phyloP scores from a whole-genome alignment of 2,888 invertebrate species.

The Sylvicola fuscatus region DNA sequence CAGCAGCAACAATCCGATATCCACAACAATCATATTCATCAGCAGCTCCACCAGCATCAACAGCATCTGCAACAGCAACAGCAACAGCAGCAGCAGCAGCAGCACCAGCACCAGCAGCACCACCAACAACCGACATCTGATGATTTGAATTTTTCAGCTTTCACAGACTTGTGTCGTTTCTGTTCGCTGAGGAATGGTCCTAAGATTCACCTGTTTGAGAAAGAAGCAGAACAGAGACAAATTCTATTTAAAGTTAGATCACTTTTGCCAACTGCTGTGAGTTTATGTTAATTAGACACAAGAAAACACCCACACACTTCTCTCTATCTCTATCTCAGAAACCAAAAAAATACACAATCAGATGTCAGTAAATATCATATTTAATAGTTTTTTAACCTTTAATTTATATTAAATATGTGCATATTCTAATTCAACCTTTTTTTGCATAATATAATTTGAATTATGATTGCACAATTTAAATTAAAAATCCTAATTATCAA shows the following conservation, averaged over 20 bases:
- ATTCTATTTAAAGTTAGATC: slow-evolving; percentile 46
- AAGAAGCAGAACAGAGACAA: slow-evolving; percentile 49
- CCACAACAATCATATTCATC: no score
- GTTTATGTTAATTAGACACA: slow-evolving; percentile 13
- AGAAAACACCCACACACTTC: no score
- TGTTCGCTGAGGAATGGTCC: slow-evolving; percentile 48
- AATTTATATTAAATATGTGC: no score
- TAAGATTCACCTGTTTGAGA: slow-evolving; percentile 47
- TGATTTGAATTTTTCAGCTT: slow-evolving; percentile 44
- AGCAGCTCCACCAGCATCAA: slow-evolving; percentile 13
- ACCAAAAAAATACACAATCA: no score
- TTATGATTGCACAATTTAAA: no score
- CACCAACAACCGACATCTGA: slow-evolving; percentile 22
- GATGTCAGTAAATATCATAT: no score
- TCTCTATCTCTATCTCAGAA: no score
- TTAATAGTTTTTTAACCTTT: no score
- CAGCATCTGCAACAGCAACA: slow-evolving; percentile 21
- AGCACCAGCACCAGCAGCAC: slow-evolving; percentile 20
- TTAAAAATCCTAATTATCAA: no score
- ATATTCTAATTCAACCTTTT: no score
- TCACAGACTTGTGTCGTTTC: slow-evolving; percentile 46
- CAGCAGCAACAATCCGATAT: slow-evolving; percentile 27
- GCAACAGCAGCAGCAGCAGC: slow-evolving; percentile 19
- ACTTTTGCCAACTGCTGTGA: slow-evolving; percentile 45
- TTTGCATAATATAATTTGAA: no score